A percentile compares a stretch with the other conserved stretches of the same genome.
Evolutionary conservation across 92 coral and sea anemone genomes (phyloP).

Genomic region (Heliopora coerulea): DNA sequence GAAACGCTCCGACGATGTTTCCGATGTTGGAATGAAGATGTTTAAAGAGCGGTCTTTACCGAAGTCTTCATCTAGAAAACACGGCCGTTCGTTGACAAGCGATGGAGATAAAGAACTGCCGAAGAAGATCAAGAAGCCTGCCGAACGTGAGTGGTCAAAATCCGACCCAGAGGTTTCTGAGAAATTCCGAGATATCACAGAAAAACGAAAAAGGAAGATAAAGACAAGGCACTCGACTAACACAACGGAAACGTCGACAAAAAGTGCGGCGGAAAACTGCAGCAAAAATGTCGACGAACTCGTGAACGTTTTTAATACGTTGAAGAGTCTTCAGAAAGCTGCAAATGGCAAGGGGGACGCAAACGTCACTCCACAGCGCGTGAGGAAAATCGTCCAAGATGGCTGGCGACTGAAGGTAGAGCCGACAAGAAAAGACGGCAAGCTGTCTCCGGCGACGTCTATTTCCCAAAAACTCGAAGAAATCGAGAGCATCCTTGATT

Average conservation of each 20-base stretch:
- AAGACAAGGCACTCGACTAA: not conserved
- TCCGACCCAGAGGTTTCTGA: conserved; percentile 24
- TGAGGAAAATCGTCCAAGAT: not conserved
- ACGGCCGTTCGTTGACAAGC: conserved; percentile 16
- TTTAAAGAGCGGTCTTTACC: too few species aligned
- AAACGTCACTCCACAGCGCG: not conserved
- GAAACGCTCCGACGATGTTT: not conserved
- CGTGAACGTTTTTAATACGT: conserved; percentile 33
- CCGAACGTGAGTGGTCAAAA: conserved; percentile 8
- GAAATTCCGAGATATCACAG: conserved; percentile 29
- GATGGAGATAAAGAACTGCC: conserved; percentile 23
- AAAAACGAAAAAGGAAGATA: conserved; percentile 20
- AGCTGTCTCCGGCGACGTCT: conserved; percentile 28
- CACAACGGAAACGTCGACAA: conserved; percentile 17
- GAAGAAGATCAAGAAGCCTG: conserved; percentile 4
- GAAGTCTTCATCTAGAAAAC: conserved; percentile 20
- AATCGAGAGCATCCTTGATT: conserved; percentile 31
- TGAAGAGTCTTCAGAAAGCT: conserved; percentile 15
- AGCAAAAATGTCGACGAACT: conserved; percentile 34
- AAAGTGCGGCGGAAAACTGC: conserved; percentile 33
- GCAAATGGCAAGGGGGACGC: not conserved
- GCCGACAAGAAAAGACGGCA: conserved; percentile 6
- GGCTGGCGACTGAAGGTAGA: not conserved
- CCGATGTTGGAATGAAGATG: conserved; percentile 27
- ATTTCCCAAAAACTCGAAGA: conserved; percentile 18